Percentiles rank a stretch among this genome's conserved stretches.
These are phyloP conservation scores for Anadara kagoshimensis DNA, from an alignment of 1,140 invertebrate species.

Conservation along the genomic window DNA sequence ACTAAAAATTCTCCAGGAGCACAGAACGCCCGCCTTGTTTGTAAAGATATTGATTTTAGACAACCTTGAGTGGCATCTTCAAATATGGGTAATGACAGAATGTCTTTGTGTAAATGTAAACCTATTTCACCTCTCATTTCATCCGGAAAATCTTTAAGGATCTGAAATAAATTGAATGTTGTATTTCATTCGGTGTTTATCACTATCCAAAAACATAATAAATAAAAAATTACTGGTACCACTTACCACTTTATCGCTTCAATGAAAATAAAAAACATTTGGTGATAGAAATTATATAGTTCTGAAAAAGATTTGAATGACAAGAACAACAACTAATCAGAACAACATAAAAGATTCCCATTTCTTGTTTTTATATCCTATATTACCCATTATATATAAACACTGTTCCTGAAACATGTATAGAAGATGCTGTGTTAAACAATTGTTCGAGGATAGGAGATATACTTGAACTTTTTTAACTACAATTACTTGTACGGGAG, in stretches of 20 bases:
- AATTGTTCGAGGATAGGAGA: too few relatives aligned
- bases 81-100: conserved; percentile 94
- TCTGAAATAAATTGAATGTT: conserved; percentile 77
- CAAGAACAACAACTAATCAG: too few relatives aligned
- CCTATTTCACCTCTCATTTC: conserved; percentile 95
- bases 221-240: too few relatives aligned
- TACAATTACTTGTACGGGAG: too few relatives aligned
- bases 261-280: neutral
- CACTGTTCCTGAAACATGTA: too few relatives aligned
- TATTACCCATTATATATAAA: too few relatives aligned
- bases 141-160: conserved; percentile 96
- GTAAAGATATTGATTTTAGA: conserved; percentile 63
- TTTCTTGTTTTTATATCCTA: neutral
- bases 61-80: conserved; percentile 80
- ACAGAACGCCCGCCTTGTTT: conserved; percentile 68
- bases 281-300: too few relatives aligned
- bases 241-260: neutral
- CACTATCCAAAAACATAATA: too few relatives aligned
- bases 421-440: too few relatives aligned
- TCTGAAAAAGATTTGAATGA: too few relatives aligned
- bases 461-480: too few relatives aligned
- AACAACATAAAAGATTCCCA: conserved; percentile 19
- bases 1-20: conserved; percentile 71
- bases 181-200: too few relatives aligned
- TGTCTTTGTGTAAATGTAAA: conserved; percentile 95